These are phyloP conservation scores for Telmatherina bonti DNA, from an alignment of 2,797 vertebrate genomes.

Conservation along the genomic window DNA sequence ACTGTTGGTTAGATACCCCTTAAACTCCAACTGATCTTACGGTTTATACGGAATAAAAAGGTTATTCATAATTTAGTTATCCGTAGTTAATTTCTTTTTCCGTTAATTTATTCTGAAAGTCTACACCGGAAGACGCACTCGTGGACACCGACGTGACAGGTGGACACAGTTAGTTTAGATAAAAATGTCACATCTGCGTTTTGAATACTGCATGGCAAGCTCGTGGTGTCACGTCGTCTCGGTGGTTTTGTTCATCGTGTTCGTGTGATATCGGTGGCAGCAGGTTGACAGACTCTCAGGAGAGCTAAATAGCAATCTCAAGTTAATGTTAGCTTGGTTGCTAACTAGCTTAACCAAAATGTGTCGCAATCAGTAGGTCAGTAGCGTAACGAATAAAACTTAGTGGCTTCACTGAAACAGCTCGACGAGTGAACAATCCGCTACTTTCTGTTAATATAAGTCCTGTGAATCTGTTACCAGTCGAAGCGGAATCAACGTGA, in stretches of 20 bases:
- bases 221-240: neutral
- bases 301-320: constrained; percentile 8
- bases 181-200: neutral
- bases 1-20: too few relatives aligned
- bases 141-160: neutral
- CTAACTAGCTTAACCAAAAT: constrained; percentile 29
- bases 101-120: constrained; percentile 56
- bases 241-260: too few relatives aligned
- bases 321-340: constrained; percentile 36
- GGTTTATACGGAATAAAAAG: too few relatives aligned
- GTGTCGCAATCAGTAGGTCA: constrained; percentile 24
- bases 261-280: constrained; percentile 3
- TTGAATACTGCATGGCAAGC: neutral
- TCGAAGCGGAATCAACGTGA: constrained; percentile 41
- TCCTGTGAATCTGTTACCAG: constrained; percentile 34
- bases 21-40: too few relatives aligned
- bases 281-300: constrained; percentile 10
- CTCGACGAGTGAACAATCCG: neutral
- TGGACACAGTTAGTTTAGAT: neutral
- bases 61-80: too few relatives aligned
- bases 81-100: neutral
- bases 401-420: too few relatives aligned
- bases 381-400: neutral
- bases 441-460: neutral
- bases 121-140: constrained; percentile 16